These are phyloP conservation scores for Sphenopsis melanotis DNA, from an alignment of 2,797 vertebrate genomes.

Conservation along the genomic window DNA sequence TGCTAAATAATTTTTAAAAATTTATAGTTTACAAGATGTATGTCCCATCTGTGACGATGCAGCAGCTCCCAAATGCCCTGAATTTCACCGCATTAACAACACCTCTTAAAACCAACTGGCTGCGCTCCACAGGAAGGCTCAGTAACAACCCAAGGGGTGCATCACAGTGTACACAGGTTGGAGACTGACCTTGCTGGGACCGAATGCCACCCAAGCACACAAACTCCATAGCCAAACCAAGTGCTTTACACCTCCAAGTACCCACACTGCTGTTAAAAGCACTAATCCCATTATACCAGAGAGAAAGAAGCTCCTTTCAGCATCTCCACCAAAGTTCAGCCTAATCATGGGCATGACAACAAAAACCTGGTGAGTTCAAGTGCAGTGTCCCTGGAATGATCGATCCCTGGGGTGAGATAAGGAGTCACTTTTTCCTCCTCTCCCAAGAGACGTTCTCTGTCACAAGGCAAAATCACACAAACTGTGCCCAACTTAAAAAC, in stretches of 20 bases:
- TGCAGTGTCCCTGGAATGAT: not conserved
- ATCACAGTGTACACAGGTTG: not conserved
- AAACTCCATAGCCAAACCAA: not conserved
- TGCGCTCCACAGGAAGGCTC: conserved; percentile 19
- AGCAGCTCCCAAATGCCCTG: conserved; percentile 41
- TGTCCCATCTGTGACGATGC: conserved; percentile 55
- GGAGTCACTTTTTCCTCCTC: not conserved
- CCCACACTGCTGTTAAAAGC: not conserved
- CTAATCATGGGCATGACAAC: not conserved
- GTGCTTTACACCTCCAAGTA: not conserved
- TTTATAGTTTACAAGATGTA: conserved; percentile 58
- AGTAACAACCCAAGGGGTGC: not conserved
- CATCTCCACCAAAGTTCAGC: not conserved
- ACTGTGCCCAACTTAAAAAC: conserved; percentile 74
- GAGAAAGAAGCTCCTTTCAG: not conserved
- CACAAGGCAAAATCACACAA: conserved; percentile 66
- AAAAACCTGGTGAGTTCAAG: not conserved
- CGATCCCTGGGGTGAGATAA: conserved; percentile 16
- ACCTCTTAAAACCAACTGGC: conserved; percentile 60
- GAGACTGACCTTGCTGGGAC: not conserved
- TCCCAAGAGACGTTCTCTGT: conserved; percentile 37
- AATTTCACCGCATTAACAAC: conserved; percentile 47
- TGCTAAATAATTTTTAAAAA: conserved; percentile 64
- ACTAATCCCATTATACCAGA: not conserved
- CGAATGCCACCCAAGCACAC: not conserved